Base-by-base conservation (phyloP, 2,888 invertebrate genomes). In the Athrips mouffetella region DNA sequence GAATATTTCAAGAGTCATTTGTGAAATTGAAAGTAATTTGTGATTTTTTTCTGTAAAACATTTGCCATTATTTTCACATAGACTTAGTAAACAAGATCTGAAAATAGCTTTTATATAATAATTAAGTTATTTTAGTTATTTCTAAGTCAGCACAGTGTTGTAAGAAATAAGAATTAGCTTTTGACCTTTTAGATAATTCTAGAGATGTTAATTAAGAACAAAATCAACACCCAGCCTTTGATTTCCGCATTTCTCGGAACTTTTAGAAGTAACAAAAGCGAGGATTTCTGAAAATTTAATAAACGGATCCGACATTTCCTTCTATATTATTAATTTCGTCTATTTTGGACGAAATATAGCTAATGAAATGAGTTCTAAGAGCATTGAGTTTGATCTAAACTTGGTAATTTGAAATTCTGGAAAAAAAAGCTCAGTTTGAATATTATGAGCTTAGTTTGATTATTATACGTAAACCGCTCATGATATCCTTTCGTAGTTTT, bases 161-260 rank as follows among this genome's bases (percentile, higher is more conserved):
- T 27, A 27, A 2, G 27, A 27, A 8, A 10, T 2, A 10, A 27
- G 7, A 27, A 27, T 27, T 27, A 27, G n/a, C 27, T 18, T n/a
- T 15, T 35, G 18, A 35, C 35, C 35, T 35, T 35, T 5, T 3
- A 18, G 16, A 7, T 16, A 7, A 33, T 16, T 33, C 6, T 16
- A 33, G 16, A 33, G 35, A 35, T 16, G 15, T 35, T 35, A 42
- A 42, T 42, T 25, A 42, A 44, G 15, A 15, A n/a, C 30, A 30
- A 20, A 35, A 18, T 35, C 31, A 31, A 13, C 18, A 33, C 18
- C 6, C 6, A n/a, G 15, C 16, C 31, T 31, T 35, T 18, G 16
- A 35, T 15, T 35, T 18, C 35, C 35, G 16, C 10, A 18, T 7
- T n/a, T n/a, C 8, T 15, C 15, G 15, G 18, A 35, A 5, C 18